Conservation (phyloP, 2,113 vertebrate genomes). For the Tinamus guttatus region DNA sequence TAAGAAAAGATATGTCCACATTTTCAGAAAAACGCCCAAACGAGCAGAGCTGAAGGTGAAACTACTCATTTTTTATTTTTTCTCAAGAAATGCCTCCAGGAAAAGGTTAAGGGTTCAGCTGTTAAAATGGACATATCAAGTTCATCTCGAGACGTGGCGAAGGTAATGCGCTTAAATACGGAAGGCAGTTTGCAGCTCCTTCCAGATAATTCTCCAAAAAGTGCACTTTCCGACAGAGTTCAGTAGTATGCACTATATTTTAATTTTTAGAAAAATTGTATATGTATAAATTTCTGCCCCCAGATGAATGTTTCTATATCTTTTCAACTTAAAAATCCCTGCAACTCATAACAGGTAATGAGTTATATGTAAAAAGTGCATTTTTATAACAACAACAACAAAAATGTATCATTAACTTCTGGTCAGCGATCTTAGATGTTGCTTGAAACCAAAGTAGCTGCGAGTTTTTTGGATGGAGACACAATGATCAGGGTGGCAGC, state of each 20-base stretch:
- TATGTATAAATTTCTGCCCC: not conserved
- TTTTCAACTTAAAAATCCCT: not conserved
- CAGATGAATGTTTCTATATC: not conserved
- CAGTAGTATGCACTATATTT: not conserved
- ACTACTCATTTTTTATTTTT: not conserved
- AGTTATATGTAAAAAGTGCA: not conserved
- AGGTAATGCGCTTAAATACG: fast-evolving
- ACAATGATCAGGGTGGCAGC: too few species aligned
- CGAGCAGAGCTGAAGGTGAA: not conserved
- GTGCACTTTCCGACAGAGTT: conserved; percentile 8
- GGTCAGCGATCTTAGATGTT: not conserved
- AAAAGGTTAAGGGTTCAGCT: not conserved
- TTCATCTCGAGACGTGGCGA: fast-evolving
- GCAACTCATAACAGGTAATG: not conserved
- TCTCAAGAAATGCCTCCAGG: not conserved
- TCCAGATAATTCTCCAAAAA: not conserved
- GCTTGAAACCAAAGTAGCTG: not conserved
- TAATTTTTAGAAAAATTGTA: not conserved
- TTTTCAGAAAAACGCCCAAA: not conserved
- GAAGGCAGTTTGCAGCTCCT: not conserved
- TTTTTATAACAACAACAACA: not conserved
- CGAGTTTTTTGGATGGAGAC: not conserved
- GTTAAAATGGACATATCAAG: not conserved
- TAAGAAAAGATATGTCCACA: not conserved
- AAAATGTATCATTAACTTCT: not conserved